Conservation (phyloP, 2,797 vertebrate genomes). For the Syngnathus rostellatus region DNA sequence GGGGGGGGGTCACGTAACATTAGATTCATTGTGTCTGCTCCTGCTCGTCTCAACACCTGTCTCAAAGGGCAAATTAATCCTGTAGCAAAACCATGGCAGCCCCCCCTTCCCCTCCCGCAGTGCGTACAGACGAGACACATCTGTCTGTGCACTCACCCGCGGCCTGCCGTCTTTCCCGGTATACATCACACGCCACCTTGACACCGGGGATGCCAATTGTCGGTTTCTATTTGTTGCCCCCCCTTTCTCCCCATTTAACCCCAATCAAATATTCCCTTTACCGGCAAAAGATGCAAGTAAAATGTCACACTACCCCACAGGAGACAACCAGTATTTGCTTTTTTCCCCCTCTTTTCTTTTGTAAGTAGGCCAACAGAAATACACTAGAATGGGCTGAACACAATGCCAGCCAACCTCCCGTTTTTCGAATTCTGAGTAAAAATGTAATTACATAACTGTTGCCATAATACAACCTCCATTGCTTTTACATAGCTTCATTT, state of each 20-base stretch:
- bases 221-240: slow-evolving; percentile 5
- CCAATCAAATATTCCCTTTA: slow-evolving; percentile 27
- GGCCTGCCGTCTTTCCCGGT: slow-evolving; percentile 39
- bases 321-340: background rate
- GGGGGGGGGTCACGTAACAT: slow-evolving; percentile 42
- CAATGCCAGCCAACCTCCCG: background rate
- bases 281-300: slow-evolving; percentile 7
- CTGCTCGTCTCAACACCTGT: slow-evolving; percentile 56
- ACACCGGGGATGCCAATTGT: slow-evolving; percentile 26
- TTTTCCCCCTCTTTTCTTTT: no score
- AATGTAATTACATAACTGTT: background rate
- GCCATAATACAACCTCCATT: background rate
- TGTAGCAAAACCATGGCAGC: slow-evolving; percentile 25
- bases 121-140: slow-evolving; percentile 55
- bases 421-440: background rate
- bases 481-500: background rate
- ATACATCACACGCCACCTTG: slow-evolving; percentile 35
- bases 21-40: slow-evolving; percentile 63
- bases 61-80: slow-evolving; percentile 58
- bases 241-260: slow-evolving; percentile 19
- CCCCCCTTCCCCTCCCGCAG: slow-evolving; percentile 9
- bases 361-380: slow-evolving; percentile 4
- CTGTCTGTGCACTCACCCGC: slow-evolving; percentile 50
- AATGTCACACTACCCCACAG: slow-evolving; percentile 1
- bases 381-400: background rate